Evolutionary conservation across 2,888 invertebrate genomes (phyloP).

Genomic region (Phymatocera aterrima): DNA sequence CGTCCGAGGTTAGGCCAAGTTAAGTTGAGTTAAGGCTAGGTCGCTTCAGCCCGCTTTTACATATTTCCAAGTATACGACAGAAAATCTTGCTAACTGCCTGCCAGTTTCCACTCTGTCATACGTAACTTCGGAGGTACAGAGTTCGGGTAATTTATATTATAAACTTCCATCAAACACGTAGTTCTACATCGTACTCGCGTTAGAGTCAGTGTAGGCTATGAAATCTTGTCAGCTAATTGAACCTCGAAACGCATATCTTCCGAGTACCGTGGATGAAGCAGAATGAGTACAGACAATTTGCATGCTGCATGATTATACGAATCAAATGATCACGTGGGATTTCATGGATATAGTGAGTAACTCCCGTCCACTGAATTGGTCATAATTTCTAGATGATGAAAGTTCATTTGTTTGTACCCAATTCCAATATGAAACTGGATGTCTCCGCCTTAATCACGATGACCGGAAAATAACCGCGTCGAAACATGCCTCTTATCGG

Average conservation of each 20-base stretch:
- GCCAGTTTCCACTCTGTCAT: not conserved
- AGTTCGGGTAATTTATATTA: slow-evolving; percentile 17
- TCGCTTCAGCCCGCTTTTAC: not conserved
- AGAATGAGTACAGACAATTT: not conserved
- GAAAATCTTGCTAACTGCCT: slow-evolving; percentile 3
- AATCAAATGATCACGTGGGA: not conserved
- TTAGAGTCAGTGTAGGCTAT: not conserved
- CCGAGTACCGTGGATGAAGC: too few relatives aligned
- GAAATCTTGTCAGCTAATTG: slow-evolving; percentile 1
- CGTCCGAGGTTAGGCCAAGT: slow-evolving; percentile 4
- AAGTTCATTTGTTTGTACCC: not conserved
- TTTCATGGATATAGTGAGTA: not conserved
- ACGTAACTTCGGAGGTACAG: slow-evolving; percentile 30
- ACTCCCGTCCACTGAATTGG: not conserved
- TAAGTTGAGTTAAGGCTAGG: not conserved
- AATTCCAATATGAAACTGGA: not conserved
- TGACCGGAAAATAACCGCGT: not conserved
- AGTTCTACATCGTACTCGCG: slow-evolving; percentile 2
- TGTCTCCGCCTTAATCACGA: slow-evolving; percentile 1
- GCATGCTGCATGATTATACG: not conserved
- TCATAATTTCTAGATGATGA: not conserved
- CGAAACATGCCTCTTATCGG: slow-evolving; percentile 19
- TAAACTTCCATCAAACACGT: slow-evolving; percentile 26
- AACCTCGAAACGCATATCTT: not conserved
- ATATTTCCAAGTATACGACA: not conserved